Conservation (phyloP, 2,888 invertebrate species). For the Eristalis intricaria region DNA sequence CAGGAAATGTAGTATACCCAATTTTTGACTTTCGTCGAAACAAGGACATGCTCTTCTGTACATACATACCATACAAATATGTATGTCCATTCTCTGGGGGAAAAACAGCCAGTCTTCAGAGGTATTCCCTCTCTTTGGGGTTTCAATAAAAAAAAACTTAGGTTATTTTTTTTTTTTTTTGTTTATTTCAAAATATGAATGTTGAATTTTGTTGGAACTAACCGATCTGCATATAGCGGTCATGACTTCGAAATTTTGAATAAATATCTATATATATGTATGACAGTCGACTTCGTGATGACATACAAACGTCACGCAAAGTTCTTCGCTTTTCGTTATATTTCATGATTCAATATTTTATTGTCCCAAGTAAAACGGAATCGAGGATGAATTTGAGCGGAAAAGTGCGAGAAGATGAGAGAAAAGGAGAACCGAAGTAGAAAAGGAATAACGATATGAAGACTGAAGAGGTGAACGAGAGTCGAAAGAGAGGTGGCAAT, state of each 20-base stretch:
- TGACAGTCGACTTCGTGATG: conserved; percentile 37
- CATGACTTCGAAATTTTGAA: conserved; percentile 41
- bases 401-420: conserved; percentile 17
- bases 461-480: not conserved
- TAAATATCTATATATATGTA: conserved; percentile 8
- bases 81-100: too few relatives aligned
- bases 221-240: conserved; percentile 59
- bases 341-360: conserved; percentile 69
- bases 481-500: conserved; percentile 33
- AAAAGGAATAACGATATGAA: not conserved
- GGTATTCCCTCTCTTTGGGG: too few relatives aligned
- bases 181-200: not conserved
- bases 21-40: not conserved
- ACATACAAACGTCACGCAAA: conserved; percentile 61
- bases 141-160: too few relatives aligned
- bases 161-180: not conserved
- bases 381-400: conserved; percentile 62
- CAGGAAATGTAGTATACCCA: too few relatives aligned
- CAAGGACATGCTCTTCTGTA: not conserved
- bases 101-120: too few relatives aligned
- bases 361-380: conserved; percentile 54
- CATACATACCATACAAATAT: too few relatives aligned
- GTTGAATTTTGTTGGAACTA: not conserved
- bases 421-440: too few relatives aligned
- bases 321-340: conserved; percentile 62